Conservation (phyloP, 1,140 invertebrate species). For the Cydia strobilella region DNA sequence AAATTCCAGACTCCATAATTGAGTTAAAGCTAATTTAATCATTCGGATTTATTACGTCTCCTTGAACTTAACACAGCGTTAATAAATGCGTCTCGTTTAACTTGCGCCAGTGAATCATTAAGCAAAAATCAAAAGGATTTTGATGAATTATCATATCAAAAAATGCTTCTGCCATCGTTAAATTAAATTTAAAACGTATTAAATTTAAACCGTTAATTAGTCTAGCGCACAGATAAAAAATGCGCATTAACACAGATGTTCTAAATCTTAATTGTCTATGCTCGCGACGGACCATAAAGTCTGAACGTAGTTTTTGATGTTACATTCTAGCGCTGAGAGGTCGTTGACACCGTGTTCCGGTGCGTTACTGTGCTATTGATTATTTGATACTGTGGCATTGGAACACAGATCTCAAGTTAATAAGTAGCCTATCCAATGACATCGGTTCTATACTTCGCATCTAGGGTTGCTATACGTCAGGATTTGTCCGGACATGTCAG, state of each 20-base stretch:
- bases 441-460: not conserved
- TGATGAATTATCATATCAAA: not conserved
- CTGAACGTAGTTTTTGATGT: constrained; percentile 59
- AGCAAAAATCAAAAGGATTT: not conserved
- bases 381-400: constrained; percentile 11
- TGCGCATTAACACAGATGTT: constrained; percentile 58
- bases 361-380: constrained; percentile 29
- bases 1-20: not conserved
- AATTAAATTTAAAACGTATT: not conserved
- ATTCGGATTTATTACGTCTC: constrained; percentile 1
- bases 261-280: constrained; percentile 63
- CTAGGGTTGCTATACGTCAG: too few species aligned
- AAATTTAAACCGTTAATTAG: constrained; percentile 36
- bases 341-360: constrained; percentile 50
- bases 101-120: not conserved
- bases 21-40: not conserved
- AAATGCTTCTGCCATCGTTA: not conserved
- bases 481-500: too few species aligned
- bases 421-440: not conserved
- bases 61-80: not conserved
- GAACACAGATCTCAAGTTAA: not conserved
- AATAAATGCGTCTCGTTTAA: not conserved
- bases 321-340: constrained; percentile 55
- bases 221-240: constrained; percentile 40
- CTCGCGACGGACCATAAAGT: constrained; percentile 67